Evolutionary conservation across 2,888 invertebrate genomes (phyloP).

Genomic region (Tetramorium bicarinatum): DNA sequence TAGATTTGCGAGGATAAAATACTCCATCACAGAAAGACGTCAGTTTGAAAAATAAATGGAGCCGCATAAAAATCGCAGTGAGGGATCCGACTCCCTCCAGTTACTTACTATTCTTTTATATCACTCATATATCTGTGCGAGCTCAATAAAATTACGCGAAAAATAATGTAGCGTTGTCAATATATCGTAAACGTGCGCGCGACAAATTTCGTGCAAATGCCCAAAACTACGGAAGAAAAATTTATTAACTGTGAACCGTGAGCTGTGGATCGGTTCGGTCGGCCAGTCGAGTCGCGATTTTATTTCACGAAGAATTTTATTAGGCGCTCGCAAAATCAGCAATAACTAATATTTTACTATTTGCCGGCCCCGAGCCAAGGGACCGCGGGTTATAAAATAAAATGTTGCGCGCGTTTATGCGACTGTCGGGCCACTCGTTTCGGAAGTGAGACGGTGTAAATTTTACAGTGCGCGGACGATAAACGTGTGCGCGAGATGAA

Average conservation of each 20-base stretch:
- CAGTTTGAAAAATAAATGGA: slow-evolving; percentile 32
- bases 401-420: slow-evolving; percentile 78
- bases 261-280: slow-evolving; percentile 9
- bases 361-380: slow-evolving; percentile 59
- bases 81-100: not conserved
- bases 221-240: slow-evolving; percentile 76
- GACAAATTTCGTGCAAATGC: slow-evolving; percentile 74
- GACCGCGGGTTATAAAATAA: slow-evolving; percentile 76
- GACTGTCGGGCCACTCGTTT: slow-evolving; percentile 73
- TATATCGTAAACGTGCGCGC: slow-evolving; percentile 70
- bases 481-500: slow-evolving; percentile 78
- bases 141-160: slow-evolving; percentile 60
- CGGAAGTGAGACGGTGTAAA: slow-evolving; percentile 81
- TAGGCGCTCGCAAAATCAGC: slow-evolving; percentile 79
- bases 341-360: slow-evolving; percentile 81
- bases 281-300: slow-evolving; percentile 69
- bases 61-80: slow-evolving; percentile 51
- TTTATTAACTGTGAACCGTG: slow-evolving; percentile 83
- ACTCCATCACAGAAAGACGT: not conserved
- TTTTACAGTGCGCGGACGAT: slow-evolving; percentile 77
- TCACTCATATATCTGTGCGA: slow-evolving; percentile 42
- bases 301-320: slow-evolving; percentile 80
- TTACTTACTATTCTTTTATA: slow-evolving; percentile 59
- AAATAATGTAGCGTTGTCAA: slow-evolving; percentile 62
- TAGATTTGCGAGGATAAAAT: not conserved